Evolutionary conservation across 2,113 vertebrate genomes (phyloP), one percentile per base, ranked within the genome.

Genomic region (Perca flavescens): DNA sequence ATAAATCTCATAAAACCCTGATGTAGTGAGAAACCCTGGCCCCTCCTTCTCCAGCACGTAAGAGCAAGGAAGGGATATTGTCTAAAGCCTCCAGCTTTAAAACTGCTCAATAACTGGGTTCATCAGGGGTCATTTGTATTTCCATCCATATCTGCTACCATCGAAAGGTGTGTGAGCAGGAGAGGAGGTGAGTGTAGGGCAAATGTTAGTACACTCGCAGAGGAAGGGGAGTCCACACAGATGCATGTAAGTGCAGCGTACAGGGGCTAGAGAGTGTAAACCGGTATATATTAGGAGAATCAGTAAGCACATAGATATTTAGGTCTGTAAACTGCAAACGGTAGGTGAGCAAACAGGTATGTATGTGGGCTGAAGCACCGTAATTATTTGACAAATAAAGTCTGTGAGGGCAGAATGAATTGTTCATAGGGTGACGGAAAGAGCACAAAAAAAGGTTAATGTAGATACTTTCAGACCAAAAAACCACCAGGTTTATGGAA

Each of bases 91-190:
- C 61, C n/a, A 77, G 92, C 91, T 92, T 92, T 92, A 85, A 93
- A 95, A 93, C 87, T 61, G 86, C 92, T 95, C 90, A 87, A 93
- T 94, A 95, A 89, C 89, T 88, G 82, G 89, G 92, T 92, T 92
- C 90, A 92, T 86, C 79, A 68, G 79, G 77, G 93, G 92, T 94
- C 90, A 77, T 93, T 91, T 91, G 88, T 93, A 94, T 92, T 94
- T 93, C 92, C 93, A 95, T 95, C 93, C 87, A 94, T 93, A 95
- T 94, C 94, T 94, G 90, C 89, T 86, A 81, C 71, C 87, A 94
- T 93, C 84, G 57, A 69, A 78, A 82, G 89, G 86, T 80, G 87
- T 90, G 86, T 67, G 67, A 60, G 73, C 57, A 76, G 81, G 72
- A 65, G 68, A 68, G 74, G 72, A 90, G 89, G 91, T 89, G 87